A percentile compares a stretch with the other conserved stretches of the same genome.
Conservation (phyloP, 2,113 vertebrate genomes). For the Pomatorhinus ruficollis region DNA sequence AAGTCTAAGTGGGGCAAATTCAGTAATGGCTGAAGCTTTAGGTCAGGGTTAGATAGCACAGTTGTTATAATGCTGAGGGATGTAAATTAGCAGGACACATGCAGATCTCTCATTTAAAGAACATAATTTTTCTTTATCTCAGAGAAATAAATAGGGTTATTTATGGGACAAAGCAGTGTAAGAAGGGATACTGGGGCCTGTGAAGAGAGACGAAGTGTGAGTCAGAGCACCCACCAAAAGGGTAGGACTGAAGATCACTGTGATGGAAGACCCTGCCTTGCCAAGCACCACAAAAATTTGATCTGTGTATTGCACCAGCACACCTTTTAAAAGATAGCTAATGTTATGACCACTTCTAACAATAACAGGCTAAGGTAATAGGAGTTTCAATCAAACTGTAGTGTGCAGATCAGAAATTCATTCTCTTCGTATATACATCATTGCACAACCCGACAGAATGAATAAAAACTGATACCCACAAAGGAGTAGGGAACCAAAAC, state of each 20-base stretch:
- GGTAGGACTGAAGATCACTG: neutral
- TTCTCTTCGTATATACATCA: neutral
- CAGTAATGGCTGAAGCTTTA: neutral
- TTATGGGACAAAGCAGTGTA: neutral
- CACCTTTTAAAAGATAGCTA: neutral
- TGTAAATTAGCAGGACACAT: neutral
- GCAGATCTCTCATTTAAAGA: neutral
- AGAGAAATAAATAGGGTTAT: neutral
- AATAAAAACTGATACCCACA: neutral
- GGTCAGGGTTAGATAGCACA: neutral
- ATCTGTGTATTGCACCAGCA: neutral
- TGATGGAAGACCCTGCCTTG: neutral
- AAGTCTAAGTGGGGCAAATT: neutral
- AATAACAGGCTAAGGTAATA: neutral
- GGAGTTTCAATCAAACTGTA: neutral
- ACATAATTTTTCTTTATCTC: neutral
- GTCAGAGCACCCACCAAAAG: neutral
- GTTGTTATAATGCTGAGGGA: neutral
- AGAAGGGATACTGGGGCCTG: neutral
- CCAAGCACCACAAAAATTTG: neutral
- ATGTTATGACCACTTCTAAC: neutral
- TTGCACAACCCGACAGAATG: neutral
- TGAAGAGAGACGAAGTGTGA: neutral
- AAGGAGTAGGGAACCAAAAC: neutral
- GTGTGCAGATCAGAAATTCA: neutral